Percentiles rank a stretch among this genome's conserved stretches.
Conservation (phyloP, 35 echinoderm and acorn worm genomes). For the Nesometra sesokonis region DNA sequence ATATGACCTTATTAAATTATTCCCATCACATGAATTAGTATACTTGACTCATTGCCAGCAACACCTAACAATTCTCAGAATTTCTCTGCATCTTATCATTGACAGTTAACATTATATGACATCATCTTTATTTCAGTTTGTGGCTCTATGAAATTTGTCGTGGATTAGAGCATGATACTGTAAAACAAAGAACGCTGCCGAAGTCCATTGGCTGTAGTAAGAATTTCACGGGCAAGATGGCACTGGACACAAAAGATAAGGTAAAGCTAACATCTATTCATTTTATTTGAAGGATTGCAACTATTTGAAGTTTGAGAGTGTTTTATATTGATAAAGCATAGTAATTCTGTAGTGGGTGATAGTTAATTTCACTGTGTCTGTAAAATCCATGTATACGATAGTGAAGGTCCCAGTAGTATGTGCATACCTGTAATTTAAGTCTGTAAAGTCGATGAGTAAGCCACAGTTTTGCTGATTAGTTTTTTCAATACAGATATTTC, state of each 20-base stretch:
- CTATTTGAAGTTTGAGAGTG: neutral
- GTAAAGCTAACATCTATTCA: constrained; percentile 10
- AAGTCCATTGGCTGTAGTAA: constrained; percentile 94
- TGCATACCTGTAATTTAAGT: too few relatives aligned
- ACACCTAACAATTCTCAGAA: neutral
- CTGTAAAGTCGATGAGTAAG: too few relatives aligned
- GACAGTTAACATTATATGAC: neutral
- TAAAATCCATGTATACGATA: too few relatives aligned
- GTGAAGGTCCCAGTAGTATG: too few relatives aligned
- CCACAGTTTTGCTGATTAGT: too few relatives aligned
- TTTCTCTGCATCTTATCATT: neutral
- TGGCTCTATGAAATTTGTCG: constrained; percentile 80
- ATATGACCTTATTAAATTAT: too few relatives aligned
- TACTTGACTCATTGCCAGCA: neutral
- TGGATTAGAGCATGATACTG: constrained; percentile 87
- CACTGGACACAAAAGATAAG: constrained; percentile 79
- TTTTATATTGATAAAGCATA: neutral
- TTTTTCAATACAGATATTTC: too few relatives aligned
- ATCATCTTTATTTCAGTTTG: constrained; percentile 27
- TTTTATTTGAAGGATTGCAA: neutral
- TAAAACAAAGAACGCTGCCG: constrained; percentile 62
- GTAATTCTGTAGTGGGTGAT: too few relatives aligned
- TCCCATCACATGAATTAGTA: neutral
- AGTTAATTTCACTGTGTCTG: too few relatives aligned
- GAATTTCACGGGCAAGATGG: constrained; percentile 68